Evolutionary conservation across 2,888 invertebrate genomes (phyloP).

Genomic region (Limnephilus lunatus): DNA sequence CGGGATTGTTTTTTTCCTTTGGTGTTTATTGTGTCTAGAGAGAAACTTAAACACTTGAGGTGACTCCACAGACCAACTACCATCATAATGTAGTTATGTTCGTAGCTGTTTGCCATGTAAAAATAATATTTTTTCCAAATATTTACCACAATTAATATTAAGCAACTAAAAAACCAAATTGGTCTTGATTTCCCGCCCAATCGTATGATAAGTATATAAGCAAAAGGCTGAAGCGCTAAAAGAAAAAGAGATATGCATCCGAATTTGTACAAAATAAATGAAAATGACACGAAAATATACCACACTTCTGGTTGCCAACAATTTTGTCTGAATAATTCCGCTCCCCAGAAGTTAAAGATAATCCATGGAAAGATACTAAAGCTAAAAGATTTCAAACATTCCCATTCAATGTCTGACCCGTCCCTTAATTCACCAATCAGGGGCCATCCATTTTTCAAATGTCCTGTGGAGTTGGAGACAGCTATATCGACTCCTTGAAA

Average conservation of each 20-base stretch:
- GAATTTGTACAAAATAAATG: constrained; percentile 74
- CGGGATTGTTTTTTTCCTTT: neutral
- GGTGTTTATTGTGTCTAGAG: constrained; percentile 77
- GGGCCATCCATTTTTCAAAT: constrained; percentile 79
- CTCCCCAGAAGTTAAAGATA: constrained; percentile 76
- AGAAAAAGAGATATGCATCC: constrained; percentile 76
- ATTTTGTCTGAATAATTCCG: constrained; percentile 74
- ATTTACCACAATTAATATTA: constrained; percentile 76
- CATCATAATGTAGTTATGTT: constrained; percentile 73
- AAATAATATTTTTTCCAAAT: constrained; percentile 69
- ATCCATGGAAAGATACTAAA: constrained; percentile 77
- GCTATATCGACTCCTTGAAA: constrained; percentile 38
- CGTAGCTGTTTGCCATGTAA: neutral
- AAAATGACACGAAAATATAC: constrained; percentile 76
- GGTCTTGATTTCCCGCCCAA: constrained; percentile 51
- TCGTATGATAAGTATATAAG: constrained; percentile 71
- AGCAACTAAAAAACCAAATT: constrained; percentile 60
- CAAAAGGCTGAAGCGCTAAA: constrained; percentile 77
- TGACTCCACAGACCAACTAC: constrained; percentile 83
- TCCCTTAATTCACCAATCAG: constrained; percentile 79
- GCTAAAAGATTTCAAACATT: constrained; percentile 78
- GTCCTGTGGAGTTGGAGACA: constrained; percentile 67
- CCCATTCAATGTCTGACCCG: constrained; percentile 85
- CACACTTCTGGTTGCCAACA: constrained; percentile 70
- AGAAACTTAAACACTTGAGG: constrained; percentile 86